Percentiles rank a stretch among this genome's conserved stretches.
phyloP scores from a whole-genome alignment of 2,797 vertebrate species.

The Sciurus carolinensis region DNA sequence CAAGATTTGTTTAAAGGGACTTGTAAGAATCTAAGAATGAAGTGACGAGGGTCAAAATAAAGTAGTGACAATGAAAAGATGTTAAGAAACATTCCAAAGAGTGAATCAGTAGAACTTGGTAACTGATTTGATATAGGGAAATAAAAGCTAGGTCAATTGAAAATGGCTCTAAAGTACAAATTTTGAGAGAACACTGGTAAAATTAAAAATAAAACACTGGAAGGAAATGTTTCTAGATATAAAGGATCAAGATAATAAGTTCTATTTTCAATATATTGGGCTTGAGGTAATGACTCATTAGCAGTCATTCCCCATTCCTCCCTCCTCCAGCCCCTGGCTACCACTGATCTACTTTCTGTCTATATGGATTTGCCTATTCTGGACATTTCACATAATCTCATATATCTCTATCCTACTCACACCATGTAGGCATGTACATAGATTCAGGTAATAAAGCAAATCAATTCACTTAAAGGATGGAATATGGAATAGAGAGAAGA shows the following conservation, averaged over 20 bases:
- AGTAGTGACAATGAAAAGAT: neutral
- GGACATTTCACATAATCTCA: too few species aligned
- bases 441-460: neutral
- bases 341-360: too few species aligned
- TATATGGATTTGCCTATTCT: too few species aligned
- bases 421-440: neutral
- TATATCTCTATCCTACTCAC: neutral
- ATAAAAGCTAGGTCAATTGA: slow-evolving; percentile 1
- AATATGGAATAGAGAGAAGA: slow-evolving; percentile 11
- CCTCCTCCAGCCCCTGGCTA: too few species aligned
- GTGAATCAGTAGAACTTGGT: slow-evolving; percentile 17
- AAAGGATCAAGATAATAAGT: neutral
- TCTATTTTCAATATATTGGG: slow-evolving; percentile 5
- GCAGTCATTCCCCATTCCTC: too few species aligned
- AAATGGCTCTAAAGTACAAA: slow-evolving; percentile 35
- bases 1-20: slow-evolving; percentile 21
- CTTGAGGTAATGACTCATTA: neutral
- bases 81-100: slow-evolving; percentile 11
- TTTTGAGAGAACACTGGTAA: neutral
- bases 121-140: neutral
- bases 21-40: neutral
- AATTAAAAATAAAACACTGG: neutral
- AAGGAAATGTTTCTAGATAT: slow-evolving; percentile 35
- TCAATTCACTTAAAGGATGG: neutral
- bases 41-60: neutral